phyloP scores from a whole-genome alignment of 2,888 invertebrate species.

The Dynastes maya region DNA sequence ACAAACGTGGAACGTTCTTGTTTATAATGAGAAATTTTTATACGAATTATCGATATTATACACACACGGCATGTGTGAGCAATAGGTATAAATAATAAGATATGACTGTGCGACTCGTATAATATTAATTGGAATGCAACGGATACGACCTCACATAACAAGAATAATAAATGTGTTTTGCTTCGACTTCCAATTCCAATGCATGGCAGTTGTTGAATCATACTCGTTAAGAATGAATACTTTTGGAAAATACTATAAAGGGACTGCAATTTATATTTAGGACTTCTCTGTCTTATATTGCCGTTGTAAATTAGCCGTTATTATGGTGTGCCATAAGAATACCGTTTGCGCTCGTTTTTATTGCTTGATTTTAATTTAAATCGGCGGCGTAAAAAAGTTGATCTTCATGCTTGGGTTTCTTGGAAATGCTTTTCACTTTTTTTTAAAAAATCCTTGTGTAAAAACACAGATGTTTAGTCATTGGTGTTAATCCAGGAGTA shows the following conservation, averaged over 20 bases:
- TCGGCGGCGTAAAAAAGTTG: no score
- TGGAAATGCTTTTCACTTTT: no score
- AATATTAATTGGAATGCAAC: conserved; percentile 45
- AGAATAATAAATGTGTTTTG: conserved; percentile 45
- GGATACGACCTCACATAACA: conserved; percentile 43
- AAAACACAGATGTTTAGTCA: no score
- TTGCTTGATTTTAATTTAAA: no score
- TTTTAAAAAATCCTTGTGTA: no score
- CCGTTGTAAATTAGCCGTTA: conserved; percentile 5
- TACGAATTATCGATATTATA: conserved; percentile 42
- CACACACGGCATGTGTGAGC: conserved; percentile 32
- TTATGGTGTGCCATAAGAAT: background rate
- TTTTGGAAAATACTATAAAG: conserved; percentile 35
- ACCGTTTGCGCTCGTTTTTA: no score
- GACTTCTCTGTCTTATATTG: background rate
- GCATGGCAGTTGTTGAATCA: conserved; percentile 28
- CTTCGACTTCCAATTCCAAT: conserved; percentile 34
- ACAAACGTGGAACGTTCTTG: conserved; percentile 30
- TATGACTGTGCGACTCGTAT: conserved; percentile 30
- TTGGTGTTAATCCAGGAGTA: no score
- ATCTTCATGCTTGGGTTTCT: no score
- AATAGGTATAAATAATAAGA: conserved; percentile 42
- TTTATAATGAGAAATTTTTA: conserved; percentile 36
- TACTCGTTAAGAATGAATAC: conserved; percentile 37
- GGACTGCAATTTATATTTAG: conserved; percentile 16